Evolutionary conservation across 2,888 invertebrate species (phyloP).

Genomic region (Abrostola triplasia): DNA sequence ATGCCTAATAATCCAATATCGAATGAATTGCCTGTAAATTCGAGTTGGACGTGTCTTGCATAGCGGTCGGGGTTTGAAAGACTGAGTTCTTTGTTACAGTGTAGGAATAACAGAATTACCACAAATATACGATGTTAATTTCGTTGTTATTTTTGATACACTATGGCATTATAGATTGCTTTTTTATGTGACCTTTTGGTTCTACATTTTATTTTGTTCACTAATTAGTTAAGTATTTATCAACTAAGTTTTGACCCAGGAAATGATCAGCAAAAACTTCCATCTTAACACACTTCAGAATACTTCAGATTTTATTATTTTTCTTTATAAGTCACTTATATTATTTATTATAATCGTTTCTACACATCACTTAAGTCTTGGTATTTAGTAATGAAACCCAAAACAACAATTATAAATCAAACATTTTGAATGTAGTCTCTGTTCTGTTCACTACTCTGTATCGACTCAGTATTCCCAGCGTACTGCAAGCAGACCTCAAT

Average conservation of each 20-base stretch:
- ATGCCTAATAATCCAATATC: constrained; percentile 87
- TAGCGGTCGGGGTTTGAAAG: constrained; percentile 28
- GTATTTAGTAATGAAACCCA: background rate
- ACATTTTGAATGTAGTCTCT: background rate
- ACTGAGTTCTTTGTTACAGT: constrained; percentile 19
- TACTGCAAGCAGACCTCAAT: constrained; percentile 15
- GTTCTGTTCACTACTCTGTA: constrained; percentile 23
- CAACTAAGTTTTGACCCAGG: too few relatives aligned
- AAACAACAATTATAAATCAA: background rate
- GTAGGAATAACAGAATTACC: constrained; percentile 14
- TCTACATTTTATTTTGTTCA: too few relatives aligned
- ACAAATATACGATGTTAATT: background rate
- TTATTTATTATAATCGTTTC: too few relatives aligned
- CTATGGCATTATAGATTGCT: too few relatives aligned
- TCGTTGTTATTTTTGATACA: too few relatives aligned
- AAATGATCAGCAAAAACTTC: too few relatives aligned
- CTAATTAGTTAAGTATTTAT: too few relatives aligned
- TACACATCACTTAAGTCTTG: too few relatives aligned
- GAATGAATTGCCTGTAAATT: constrained; percentile 87
- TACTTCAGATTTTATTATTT: too few relatives aligned
- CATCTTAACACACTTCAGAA: too few relatives aligned
- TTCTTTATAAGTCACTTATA: too few relatives aligned
- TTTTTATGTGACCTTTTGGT: too few relatives aligned
- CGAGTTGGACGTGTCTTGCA: constrained; percentile 79
- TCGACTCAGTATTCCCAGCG: constrained; percentile 26